Percentiles rank a stretch among this genome's conserved stretches.
Evolutionary conservation across 2,113 vertebrate genomes (phyloP).

Genomic region (Terrapene triunguis): DNA sequence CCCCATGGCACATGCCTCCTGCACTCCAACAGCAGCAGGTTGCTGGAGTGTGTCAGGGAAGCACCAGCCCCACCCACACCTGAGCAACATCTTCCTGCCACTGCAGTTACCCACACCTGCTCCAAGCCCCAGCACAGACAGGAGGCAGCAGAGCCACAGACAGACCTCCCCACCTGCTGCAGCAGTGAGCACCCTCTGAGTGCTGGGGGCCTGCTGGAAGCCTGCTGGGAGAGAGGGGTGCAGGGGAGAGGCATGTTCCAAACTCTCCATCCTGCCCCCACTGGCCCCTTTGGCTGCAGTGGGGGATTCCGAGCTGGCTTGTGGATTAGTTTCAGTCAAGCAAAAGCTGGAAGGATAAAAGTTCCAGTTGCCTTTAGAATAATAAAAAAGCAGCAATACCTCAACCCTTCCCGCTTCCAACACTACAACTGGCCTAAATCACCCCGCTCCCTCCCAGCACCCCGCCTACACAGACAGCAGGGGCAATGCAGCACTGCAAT

Average conservation of each 20-base stretch:
- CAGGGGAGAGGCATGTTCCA: neutral
- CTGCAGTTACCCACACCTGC: accelerated
- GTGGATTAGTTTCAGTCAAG: neutral
- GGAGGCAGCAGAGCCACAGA: accelerated
- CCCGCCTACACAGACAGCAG: no score
- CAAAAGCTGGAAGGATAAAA: neutral
- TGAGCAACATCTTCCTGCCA: accelerated
- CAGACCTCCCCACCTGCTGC: accelerated
- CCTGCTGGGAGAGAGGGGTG: neutral
- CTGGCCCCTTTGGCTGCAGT: neutral
- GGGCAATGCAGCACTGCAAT: no score
- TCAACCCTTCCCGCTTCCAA: no score
- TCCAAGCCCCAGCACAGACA: neutral
- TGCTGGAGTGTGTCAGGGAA: neutral
- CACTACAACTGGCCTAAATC: no score
- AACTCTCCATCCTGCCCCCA: neutral
- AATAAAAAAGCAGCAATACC: no score
- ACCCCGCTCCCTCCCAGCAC: no score
- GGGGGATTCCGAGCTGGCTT: neutral
- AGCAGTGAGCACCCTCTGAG: accelerated
- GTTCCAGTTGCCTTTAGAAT: neutral
- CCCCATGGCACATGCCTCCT: neutral
- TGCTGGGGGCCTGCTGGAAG: neutral
- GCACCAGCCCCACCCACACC: neutral
- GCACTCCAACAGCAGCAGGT: neutral